These are phyloP conservation scores for Exephanes ischioxanthus DNA, from an alignment of 2,888 invertebrate genomes.

Conservation along the genomic window DNA sequence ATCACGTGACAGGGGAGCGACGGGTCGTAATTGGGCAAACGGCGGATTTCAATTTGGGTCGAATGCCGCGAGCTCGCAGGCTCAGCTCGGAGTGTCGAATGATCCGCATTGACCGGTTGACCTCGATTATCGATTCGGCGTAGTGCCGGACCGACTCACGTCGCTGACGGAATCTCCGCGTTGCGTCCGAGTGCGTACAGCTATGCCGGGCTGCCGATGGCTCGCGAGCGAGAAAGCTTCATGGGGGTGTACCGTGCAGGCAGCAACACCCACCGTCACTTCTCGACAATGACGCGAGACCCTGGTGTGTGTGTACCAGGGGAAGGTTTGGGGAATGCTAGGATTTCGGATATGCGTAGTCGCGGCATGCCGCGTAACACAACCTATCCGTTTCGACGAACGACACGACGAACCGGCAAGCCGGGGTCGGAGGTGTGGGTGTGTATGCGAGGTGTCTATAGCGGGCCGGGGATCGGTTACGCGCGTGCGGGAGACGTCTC, in stretches of 20 bases:
- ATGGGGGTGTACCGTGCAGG: conserved; percentile 11
- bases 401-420: conserved; percentile 57
- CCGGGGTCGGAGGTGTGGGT: conserved; percentile 1
- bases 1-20: neutral
- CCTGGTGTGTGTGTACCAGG: conserved; percentile 2
- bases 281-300: conserved; percentile 60
- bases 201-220: neutral
- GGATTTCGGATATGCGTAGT: conserved; percentile 10
- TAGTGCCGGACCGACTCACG: neutral
- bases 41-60: conserved; percentile 59
- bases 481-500: conserved; percentile 53
- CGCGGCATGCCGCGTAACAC: conserved; percentile 46
- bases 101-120: conserved; percentile 68
- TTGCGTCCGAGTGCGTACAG: neutral
- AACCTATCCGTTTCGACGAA: conserved; percentile 77
- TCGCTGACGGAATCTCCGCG: neutral
- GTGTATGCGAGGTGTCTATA: neutral
- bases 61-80: conserved; percentile 48
- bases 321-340: conserved; percentile 22
- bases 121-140: conserved; percentile 67
- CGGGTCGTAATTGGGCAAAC: conserved; percentile 54
- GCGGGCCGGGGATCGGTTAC: conserved; percentile 9
- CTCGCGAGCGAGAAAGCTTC: conserved; percentile 25
- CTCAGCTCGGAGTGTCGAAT: conserved; percentile 39
- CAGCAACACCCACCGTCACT: conserved; percentile 61